These are phyloP conservation scores for Himalopsyche anomala DNA, from an alignment of 2,888 invertebrate species.

Conservation along the genomic window DNA sequence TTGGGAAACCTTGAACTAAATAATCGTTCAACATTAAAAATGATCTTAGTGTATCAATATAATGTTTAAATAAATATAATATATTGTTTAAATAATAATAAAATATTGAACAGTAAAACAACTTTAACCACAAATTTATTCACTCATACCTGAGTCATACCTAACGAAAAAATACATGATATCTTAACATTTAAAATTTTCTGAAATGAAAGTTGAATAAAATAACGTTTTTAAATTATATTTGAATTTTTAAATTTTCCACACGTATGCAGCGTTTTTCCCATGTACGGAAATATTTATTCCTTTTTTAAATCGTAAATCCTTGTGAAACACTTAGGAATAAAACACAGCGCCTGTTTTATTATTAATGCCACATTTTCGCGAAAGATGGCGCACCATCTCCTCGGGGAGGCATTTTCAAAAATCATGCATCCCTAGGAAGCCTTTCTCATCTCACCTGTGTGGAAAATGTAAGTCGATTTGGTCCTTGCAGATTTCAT, in stretches of 20 bases:
- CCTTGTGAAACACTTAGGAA: conserved; percentile 34
- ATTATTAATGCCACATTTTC: conserved; percentile 34
- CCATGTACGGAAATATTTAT: not conserved
- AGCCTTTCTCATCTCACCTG: conserved; percentile 10
- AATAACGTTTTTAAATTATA: not conserved
- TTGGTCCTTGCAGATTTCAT: conserved; percentile 8
- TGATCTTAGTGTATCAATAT: too few species aligned
- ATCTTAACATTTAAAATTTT: not conserved
- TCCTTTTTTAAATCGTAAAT: conserved; percentile 13
- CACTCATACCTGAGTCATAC: not conserved
- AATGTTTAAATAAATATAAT: too few species aligned
- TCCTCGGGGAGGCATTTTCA: conserved; percentile 29
- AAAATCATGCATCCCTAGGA: conserved; percentile 31
- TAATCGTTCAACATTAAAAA: too few species aligned
- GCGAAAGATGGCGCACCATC: conserved; percentile 10
- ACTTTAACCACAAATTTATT: not conserved
- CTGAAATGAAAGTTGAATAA: not conserved
- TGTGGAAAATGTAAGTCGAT: conserved; percentile 2
- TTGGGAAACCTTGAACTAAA: too few species aligned
- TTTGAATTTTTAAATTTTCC: not conserved
- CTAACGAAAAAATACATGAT: not conserved
- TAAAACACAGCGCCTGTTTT: not conserved
- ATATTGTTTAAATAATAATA: too few species aligned
- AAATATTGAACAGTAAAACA: not conserved
- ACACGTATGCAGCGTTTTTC: conserved; percentile 5